These are phyloP conservation scores for Promerops cafer DNA, from an alignment of 2,113 vertebrate species.

Conservation along the genomic window DNA sequence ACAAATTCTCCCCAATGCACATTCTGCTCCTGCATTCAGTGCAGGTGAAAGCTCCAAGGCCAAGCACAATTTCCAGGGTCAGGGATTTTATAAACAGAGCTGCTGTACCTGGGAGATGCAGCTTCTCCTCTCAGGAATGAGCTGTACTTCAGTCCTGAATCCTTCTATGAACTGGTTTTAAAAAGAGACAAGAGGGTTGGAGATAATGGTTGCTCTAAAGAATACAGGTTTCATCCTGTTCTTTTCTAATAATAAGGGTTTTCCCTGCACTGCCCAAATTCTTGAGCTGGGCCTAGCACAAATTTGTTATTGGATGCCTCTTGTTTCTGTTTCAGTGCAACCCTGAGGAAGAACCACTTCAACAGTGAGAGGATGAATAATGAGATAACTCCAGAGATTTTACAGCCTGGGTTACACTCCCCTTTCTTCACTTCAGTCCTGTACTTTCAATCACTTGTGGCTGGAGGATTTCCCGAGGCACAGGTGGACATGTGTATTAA, in stretches of 20 bases:
- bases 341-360: neutral
- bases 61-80: neutral
- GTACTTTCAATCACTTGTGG: neutral
- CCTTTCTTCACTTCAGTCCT: neutral
- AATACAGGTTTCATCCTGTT: neutral
- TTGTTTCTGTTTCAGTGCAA: neutral
- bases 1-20: neutral
- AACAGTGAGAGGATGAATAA: neutral
- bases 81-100: neutral
- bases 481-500: rapidly evolving
- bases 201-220: neutral
- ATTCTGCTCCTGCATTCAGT: neutral
- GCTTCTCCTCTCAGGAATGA: neutral
- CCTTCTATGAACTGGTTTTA: neutral
- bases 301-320: neutral
- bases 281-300: neutral
- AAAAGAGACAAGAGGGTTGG: neutral
- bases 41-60: neutral
- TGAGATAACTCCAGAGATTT: neutral
- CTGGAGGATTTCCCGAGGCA: neutral
- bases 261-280: neutral
- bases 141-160: neutral
- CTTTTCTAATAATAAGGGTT: neutral
- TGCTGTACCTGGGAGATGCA: neutral
- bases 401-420: neutral